A percentile compares a stretch with the other conserved stretches of the same genome.
These are phyloP conservation scores for Bovichtus variegatus DNA, from an alignment of 2,797 vertebrate genomes.

Conservation along the genomic window DNA sequence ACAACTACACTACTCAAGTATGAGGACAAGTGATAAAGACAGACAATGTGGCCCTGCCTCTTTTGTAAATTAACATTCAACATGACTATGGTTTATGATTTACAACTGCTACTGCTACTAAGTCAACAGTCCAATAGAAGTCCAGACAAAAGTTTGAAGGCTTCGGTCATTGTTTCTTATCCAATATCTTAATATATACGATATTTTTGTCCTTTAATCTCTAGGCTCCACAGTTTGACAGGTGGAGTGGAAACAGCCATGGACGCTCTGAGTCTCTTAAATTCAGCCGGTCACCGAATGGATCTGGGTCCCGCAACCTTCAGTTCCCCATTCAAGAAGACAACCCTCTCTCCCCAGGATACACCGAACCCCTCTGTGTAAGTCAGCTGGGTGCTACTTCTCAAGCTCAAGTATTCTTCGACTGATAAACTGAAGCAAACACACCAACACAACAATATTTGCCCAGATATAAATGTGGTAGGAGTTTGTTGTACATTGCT, in stretches of 20 bases:
- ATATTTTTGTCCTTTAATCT: constrained; percentile 6
- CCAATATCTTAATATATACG: neutral
- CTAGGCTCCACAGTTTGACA: constrained; percentile 81
- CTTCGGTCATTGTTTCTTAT: neutral
- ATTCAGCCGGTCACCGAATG: constrained; percentile 67
- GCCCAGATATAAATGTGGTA: constrained; percentile 15
- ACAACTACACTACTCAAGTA: constrained; percentile 19
- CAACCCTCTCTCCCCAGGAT: constrained; percentile 85
- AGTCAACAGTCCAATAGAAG: neutral
- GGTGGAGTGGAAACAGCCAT: constrained; percentile 82
- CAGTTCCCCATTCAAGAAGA: constrained; percentile 76
- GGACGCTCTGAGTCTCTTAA: constrained; percentile 63
- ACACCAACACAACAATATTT: neutral
- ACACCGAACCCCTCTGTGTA: constrained; percentile 87
- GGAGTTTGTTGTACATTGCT: neutral
- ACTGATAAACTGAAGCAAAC: neutral
- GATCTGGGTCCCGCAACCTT: constrained; percentile 75
- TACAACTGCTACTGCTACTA: neutral
- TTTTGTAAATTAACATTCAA: constrained; percentile 26
- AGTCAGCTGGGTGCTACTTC: constrained; percentile 71
- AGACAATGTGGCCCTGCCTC: neutral
- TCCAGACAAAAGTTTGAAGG: neutral
- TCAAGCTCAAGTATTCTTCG: constrained; percentile 8
- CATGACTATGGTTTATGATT: constrained; percentile 14
- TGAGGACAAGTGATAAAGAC: constrained; percentile 20